Conservation (phyloP, 2,797 vertebrate species). For the Chaetodon trifasciatus region DNA sequence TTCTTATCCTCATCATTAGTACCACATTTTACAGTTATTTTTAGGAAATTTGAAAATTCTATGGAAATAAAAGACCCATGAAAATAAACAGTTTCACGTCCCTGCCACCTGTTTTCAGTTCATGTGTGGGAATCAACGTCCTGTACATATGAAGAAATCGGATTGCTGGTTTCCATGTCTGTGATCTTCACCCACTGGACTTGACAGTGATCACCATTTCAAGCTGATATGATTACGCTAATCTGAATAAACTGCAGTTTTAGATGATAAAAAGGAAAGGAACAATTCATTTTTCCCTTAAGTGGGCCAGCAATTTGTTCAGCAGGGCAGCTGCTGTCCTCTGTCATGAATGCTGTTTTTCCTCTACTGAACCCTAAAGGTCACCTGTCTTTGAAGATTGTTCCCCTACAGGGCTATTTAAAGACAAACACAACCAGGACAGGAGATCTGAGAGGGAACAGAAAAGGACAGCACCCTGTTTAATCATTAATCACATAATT, state of each 20-base stretch:
- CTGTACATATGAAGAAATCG: not conserved
- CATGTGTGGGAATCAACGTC: not conserved
- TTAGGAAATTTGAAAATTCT: not conserved
- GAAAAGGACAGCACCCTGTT: slow-evolving; percentile 3
- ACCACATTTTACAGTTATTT: not conserved
- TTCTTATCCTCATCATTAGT: not conserved
- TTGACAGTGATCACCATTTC: not conserved
- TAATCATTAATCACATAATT: not conserved
- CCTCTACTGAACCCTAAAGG: slow-evolving; percentile 36
- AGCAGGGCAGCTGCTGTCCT: not conserved
- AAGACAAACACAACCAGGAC: slow-evolving; percentile 8
- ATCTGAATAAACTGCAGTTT: not conserved
- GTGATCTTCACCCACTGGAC: not conserved
- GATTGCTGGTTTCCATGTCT: not conserved
- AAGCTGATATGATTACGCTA: not conserved
- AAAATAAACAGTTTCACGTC: not conserved
- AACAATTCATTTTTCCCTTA: not conserved
- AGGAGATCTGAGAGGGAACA: slow-evolving; percentile 12
- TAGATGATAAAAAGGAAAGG: not conserved
- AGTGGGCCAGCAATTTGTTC: not conserved
- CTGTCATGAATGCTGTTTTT: slow-evolving; percentile 1
- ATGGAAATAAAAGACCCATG: not conserved
- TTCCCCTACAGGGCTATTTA: slow-evolving; percentile 1
- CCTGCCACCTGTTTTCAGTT: not conserved
- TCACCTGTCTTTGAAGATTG: slow-evolving; percentile 36